Evolutionary conservation across 2,113 vertebrate species (phyloP), one percentile per base, ranked within the genome.

Genomic region (Trichomycterus rosablanca): DNA sequence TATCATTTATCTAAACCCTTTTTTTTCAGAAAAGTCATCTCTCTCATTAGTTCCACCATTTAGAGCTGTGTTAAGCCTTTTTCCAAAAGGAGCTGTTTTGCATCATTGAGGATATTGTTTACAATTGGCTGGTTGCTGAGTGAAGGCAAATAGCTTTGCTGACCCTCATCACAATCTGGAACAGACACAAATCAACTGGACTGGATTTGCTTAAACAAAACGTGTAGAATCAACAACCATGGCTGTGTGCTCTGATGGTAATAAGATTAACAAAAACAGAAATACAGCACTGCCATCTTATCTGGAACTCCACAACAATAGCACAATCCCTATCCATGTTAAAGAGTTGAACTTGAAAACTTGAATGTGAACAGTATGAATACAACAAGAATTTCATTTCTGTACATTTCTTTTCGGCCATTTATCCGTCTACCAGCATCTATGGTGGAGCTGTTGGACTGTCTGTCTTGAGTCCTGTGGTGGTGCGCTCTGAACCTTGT

Each of bases 1-100:
- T 19, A 4, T 14, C 37, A 59, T 64, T 58, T 28, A 34, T 18
- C 37, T 12, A 16, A 71, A 52, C n/a, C 40, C 26, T 55, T 16
- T 55, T 26, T 55, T 16, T 55, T 12, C 66, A 22, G 23, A n/a
- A n/a, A n/a, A n/a, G n/a, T n/a, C n/a, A n/a, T n/a, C n/a, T n/a
- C 28, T 43, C 16, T 51, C 37, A 50, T 22, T 59, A 40, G 40
- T 61, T 60, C 42, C 24, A 20, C 46, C 55, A 35, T 45, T 12
- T 30, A 59, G 72, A 74, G 72, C 70, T 70, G 69, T 65, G 68
- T 8, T 70, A 40, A 26, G 59, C 59, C 40, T 20, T 73, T 72
- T 74, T 68, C 50, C 42, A 68, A 77, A 61, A 76, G 66, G 63
- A 39, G 62, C 68, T 78, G 81, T 62, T 85, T 86, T 83, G 83